phyloP scores from a whole-genome alignment of 2,797 vertebrate genomes.

The Intellagama lesueurii region DNA sequence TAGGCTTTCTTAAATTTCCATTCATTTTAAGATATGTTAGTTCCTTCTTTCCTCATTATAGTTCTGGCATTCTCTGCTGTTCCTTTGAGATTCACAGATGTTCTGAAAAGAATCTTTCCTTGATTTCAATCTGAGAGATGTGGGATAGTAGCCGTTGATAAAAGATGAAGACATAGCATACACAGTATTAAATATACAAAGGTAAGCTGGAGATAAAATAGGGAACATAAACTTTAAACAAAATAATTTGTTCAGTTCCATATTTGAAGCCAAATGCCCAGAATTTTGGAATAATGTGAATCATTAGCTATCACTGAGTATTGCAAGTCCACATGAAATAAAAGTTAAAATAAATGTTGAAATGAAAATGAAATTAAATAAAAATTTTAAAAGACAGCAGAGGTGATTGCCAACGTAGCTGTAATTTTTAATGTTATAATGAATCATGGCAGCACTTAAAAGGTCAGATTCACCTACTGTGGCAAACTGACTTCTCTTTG shows the following conservation, averaged over 20 bases:
- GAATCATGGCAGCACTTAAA: not conserved
- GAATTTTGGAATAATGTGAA: slow-evolving; percentile 10
- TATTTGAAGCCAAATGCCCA: slow-evolving; percentile 30
- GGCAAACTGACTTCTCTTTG: not conserved
- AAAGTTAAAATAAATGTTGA: too few species aligned
- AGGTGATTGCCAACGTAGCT: not conserved
- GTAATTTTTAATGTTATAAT: not conserved
- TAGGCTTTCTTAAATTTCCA: too few species aligned
- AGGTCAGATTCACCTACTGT: slow-evolving; percentile 2
- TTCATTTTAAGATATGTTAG: too few species aligned
- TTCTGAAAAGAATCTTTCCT: too few species aligned
- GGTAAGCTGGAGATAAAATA: slow-evolving; percentile 33
- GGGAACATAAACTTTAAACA: not conserved
- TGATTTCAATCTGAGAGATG: too few species aligned
- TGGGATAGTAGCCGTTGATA: not conserved
- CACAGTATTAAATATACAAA: slow-evolving; percentile 32
- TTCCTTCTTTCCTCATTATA: too few species aligned
- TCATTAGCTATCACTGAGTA: not conserved
- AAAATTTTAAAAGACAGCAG: too few species aligned
- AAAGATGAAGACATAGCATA: slow-evolving; percentile 26
- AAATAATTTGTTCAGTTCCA: not conserved
- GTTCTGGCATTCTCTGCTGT: too few species aligned
- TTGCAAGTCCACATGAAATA: too few species aligned
- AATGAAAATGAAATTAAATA: too few species aligned
- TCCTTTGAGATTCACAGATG: too few species aligned